A percentile compares a stretch with the other conserved stretches of the same genome.
phyloP scores from a whole-genome alignment of 2,888 invertebrate genomes.

The Dicycla oo region DNA sequence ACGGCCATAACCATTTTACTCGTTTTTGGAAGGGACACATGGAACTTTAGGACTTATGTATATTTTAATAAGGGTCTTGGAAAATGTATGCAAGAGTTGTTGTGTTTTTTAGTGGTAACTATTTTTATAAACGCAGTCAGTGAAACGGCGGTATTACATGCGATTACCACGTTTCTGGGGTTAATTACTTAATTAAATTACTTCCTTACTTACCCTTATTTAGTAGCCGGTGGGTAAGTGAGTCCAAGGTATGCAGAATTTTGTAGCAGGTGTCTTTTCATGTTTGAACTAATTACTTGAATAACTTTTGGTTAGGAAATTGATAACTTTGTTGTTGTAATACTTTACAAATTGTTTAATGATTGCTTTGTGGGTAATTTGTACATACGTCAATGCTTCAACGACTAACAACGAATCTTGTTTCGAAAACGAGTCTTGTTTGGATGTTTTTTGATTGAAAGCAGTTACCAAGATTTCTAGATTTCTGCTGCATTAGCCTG shows the following conservation, averaged over 20 bases:
- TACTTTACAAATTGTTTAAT: not conserved
- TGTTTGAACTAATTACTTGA: conserved; percentile 24
- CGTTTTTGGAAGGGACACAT: conserved; percentile 37
- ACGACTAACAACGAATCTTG: not conserved
- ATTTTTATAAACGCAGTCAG: conserved; percentile 71
- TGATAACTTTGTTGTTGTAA: conserved; percentile 1
- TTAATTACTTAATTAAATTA: conserved; percentile 83
- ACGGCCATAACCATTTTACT: conserved; percentile 64
- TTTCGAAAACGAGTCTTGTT: not conserved
- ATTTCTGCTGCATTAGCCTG: too few species aligned
- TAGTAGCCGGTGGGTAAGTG: conserved; percentile 60
- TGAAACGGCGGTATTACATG: conserved; percentile 77
- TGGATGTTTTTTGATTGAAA: too few species aligned
- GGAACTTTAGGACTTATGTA: conserved; percentile 56
- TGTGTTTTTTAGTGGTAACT: conserved; percentile 47
- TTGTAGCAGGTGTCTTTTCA: conserved; percentile 40
- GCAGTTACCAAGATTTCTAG: too few species aligned
- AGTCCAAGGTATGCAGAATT: conserved; percentile 33
- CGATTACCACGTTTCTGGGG: conserved; percentile 76
- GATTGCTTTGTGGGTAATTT: conserved; percentile 2
- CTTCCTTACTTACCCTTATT: conserved; percentile 72
- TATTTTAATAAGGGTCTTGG: conserved; percentile 42
- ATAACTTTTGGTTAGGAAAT: not conserved
- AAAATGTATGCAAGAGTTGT: conserved; percentile 17
- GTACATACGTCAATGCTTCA: not conserved